Base-by-base conservation (phyloP, 2,113 vertebrate genomes). In the Athene noctua region DNA sequence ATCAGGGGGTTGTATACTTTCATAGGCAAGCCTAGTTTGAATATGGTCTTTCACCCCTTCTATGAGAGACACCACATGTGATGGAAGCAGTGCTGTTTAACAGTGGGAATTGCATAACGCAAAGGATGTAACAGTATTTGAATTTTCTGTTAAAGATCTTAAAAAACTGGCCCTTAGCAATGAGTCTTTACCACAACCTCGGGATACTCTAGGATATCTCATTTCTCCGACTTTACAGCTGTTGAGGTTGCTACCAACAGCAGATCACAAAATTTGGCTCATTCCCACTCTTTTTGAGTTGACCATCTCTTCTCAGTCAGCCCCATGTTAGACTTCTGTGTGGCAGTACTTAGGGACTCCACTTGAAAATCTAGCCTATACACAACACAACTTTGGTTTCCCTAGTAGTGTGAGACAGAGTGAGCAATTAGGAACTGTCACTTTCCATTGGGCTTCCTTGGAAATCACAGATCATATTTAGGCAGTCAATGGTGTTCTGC, bases 61-160 rank as follows among this genome's bases (percentile, higher is more conserved):
- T 26, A 0, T 27, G 23, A 65, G 54, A 68, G 14, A 51, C 44
- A 26, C 34, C n/a, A 40, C 6, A 4, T 12, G 34, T 36, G 38
- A 62, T 25, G 16, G 36, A 80, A 83, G 40, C 18, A 52, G 26
- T 8, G 21, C 55, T 71, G 70, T 62, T 91, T 57, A 80, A 68
- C 38, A 74, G 72, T 0, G 0, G 15, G 63, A 70, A 58, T 42
- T 10, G 22, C 1, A 1, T 55, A 62, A 38, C 12, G 6, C 4
- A 44, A 87, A 66, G 30, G n/a, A 58, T 51, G 17, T 46, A 63
- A 47, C 1, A 70, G 67, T 6, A 73, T 81, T 83, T 62, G 36
- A 61, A 54, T 84, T 70, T 89, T 71, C 55, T 74, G 8, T 49
- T 85, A 79, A 73, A 51, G 51, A 38, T n/a, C 51, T 72, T 78